Evolutionary conservation across 2,888 invertebrate genomes (phyloP), one percentile per base, ranked within the genome.

Genomic region (Tiliacea citrago): DNA sequence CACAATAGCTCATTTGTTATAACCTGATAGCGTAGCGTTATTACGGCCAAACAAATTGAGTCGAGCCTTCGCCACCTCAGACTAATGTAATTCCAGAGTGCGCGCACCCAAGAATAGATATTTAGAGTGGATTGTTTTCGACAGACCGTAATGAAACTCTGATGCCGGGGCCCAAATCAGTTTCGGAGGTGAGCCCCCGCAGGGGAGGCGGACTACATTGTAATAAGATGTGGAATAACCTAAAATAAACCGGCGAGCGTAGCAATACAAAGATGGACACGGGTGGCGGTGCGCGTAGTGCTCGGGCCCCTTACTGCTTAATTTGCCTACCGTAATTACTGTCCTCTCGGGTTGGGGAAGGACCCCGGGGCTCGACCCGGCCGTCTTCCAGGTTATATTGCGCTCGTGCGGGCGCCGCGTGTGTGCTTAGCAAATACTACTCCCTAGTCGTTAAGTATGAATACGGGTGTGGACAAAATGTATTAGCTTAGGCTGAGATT

Each of bases 241-340:
- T 95, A 95, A 96, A 96, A 96, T 95, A 96, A 96, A 96, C 96
- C 94, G 93, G 85, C 90, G 90, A 91, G 88, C 90, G 89, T 87
- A 89, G 89, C 90, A 89, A 93, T 89, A 95, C 94, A 95, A 95
- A 95, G 95, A 95, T 95, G 96, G 95, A 95, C 95, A 95, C 92
- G 92, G 90, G 85, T 87, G 92, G 91, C 85, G 92, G 67, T 79
- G 24, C 91, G 85, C 81, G 77, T 79, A 77, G 75, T 85, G 42
- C 42, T 73, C 74, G 72, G 94, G 93, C 93, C 95, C 95, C 96
- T 95, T 94, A 96, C 96, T 96, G 96, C 96, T 96, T 96, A 96
- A 96, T 96, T 96, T 96, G 96, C 96, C 96, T 96, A 96, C 96
- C 96, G 96, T 96, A 96, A 96, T 96, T 96, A 96, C 96, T 96